These are phyloP conservation scores for Parotocinclus haroldoi DNA, from an alignment of 2,797 vertebrate genomes.

Conservation along the genomic window DNA sequence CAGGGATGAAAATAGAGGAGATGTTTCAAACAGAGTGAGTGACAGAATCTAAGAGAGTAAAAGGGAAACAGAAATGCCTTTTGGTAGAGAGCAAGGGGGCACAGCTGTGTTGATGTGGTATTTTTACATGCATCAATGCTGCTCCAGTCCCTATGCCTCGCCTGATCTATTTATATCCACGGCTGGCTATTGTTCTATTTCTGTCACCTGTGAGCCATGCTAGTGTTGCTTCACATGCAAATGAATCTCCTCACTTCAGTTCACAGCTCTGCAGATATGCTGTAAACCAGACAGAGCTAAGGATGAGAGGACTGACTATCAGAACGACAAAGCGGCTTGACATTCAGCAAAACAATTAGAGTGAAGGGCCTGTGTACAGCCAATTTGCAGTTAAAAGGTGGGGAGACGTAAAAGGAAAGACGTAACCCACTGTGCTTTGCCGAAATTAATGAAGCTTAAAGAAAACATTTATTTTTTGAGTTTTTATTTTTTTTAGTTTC, in stretches of 20 bases:
- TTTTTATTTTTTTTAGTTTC: too few species aligned
- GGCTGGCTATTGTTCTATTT: conserved; percentile 99
- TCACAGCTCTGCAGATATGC: conserved; percentile 28
- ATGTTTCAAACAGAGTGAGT: too few species aligned
- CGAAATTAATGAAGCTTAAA: conserved; percentile 10
- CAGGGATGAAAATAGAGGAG: too few species aligned
- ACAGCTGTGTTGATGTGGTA: conserved; percentile 99
- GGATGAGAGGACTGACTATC: conserved; percentile 11
- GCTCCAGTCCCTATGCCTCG: conserved; percentile 94
- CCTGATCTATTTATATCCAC: conserved; percentile 99
- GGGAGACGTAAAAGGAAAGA: conserved; percentile 14
- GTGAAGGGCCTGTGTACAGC: conserved; percentile 5
- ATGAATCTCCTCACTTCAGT: conserved; percentile 66
- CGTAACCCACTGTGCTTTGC: conserved; percentile 19
- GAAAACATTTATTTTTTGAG: conserved; percentile 12
- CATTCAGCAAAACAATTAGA: neutral
- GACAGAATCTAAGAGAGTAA: conserved; percentile 11
- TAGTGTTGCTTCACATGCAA: conserved; percentile 99
- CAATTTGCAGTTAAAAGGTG: conserved; percentile 11
- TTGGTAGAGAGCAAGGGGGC: conserved; percentile 79
- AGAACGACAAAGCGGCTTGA: conserved; percentile 11
- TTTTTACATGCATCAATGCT: conserved; percentile 99
- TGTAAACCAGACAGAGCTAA: conserved; percentile 15
- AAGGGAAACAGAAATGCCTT: conserved; percentile 58
- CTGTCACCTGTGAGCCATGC: conserved; percentile 94